Percentiles rank a stretch among this genome's conserved stretches.
Evolutionary conservation across 2,797 vertebrate genomes (phyloP).

Genomic region (Melanotaenia parkinsoni): DNA sequence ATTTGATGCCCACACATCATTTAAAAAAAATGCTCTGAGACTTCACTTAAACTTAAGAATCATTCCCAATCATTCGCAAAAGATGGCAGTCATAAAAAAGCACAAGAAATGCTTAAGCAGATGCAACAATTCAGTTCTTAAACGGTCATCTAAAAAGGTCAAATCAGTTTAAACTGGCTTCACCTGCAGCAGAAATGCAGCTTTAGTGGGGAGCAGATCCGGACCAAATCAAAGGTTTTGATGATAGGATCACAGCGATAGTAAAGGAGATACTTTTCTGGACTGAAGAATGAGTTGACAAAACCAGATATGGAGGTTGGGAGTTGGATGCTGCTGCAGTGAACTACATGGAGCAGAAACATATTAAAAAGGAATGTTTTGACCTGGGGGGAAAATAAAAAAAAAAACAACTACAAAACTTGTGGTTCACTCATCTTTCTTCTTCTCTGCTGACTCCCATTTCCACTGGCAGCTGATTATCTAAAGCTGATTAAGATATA

Average conservation of each 20-base stretch:
- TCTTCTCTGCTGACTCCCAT: constrained; percentile 3
- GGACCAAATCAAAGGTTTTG: background rate
- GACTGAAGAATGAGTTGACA: too few species aligned
- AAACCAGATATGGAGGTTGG: background rate
- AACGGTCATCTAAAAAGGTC: too few species aligned
- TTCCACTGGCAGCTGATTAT: constrained; percentile 33
- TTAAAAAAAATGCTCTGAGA: too few species aligned
- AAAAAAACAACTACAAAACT: background rate
- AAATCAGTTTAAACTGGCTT: too few species aligned
- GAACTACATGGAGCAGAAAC: background rate
- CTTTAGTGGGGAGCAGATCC: too few species aligned
- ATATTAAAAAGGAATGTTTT: background rate
- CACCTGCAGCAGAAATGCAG: too few species aligned
- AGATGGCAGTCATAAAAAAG: too few species aligned
- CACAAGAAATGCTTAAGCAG: too few species aligned
- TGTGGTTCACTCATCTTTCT: constrained; percentile 22
- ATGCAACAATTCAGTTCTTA: too few species aligned
- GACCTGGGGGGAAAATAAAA: background rate
- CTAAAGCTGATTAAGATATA: constrained; percentile 46
- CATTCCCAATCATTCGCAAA: too few species aligned
- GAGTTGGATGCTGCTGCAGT: background rate
- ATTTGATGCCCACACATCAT: too few species aligned
- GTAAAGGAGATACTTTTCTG: background rate
- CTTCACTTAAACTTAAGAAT: too few species aligned
- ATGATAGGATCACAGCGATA: background rate